Evolutionary conservation across 2,113 vertebrate species (phyloP).

Genomic region (Chunga burmeisteri): DNA sequence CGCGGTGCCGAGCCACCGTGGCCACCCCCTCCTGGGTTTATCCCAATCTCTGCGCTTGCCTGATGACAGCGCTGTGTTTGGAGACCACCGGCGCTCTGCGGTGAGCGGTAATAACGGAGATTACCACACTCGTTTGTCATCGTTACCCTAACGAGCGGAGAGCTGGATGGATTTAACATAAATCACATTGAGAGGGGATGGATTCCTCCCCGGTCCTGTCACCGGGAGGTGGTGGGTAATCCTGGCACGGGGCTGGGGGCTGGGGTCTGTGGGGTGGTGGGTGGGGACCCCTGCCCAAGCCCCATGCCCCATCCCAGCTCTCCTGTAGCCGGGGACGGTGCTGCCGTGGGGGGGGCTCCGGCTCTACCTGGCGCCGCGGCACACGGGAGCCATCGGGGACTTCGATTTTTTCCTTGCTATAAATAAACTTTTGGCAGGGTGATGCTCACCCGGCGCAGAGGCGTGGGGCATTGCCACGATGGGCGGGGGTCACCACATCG

Average conservation of each 20-base stretch:
- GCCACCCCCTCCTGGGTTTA: background rate
- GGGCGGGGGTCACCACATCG: background rate
- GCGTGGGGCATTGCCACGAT: too few relatives aligned
- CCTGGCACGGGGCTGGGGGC: rapidly evolving
- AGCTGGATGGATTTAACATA: background rate
- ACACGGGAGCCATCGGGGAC: background rate
- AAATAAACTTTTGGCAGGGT: background rate
- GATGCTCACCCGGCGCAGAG: too few relatives aligned
- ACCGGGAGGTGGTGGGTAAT: background rate
- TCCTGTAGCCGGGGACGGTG: background rate
- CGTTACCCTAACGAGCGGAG: background rate
- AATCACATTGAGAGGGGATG: background rate
- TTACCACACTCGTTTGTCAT: background rate
- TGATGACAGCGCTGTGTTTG: background rate
- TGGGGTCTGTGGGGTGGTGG: background rate
- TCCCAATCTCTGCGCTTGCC: background rate
- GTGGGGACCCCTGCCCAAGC: rapidly evolving
- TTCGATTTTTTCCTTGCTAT: background rate
- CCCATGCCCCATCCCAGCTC: background rate
- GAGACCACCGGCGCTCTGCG: background rate
- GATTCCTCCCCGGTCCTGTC: background rate
- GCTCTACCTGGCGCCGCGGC: background rate
- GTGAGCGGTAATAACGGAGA: background rate
- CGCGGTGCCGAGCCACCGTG: background rate
- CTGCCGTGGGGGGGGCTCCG: background rate